Base-by-base conservation (phyloP, 2,888 invertebrate species). In the Scelioninae gen. 1 region DNA sequence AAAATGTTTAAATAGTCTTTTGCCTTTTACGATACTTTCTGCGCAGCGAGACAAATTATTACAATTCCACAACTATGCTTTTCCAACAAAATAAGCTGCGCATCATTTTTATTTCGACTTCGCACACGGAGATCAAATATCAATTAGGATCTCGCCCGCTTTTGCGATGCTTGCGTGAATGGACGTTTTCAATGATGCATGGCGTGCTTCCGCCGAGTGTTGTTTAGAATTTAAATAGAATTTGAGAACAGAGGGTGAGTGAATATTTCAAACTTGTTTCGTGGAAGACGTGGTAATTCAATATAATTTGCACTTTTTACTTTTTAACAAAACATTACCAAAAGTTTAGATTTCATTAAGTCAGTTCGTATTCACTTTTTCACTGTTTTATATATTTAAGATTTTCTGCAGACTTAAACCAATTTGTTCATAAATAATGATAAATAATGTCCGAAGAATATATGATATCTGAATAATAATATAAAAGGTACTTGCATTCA, bases 171-270 rank as follows among this genome's bases (percentile, higher is more conserved):
- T 16, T 38, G 15, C 65, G 38, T 65, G 51, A 65, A 65, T 51
- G 65, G 49, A 34, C 34, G 40, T 10, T 13, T 29, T 38, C 66
- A 68, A 55, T 68, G 53, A 68, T 68, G 38, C 55, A 68, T 68
- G 31, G 5, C 66, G 16, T 29, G 40, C 31, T 55, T 31, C 43
- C 55, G 29, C n/a, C 9, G 31, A 45, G 11, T 34, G 43, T 53
- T 53, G 66, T 68, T 55, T 53, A 68, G 66, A 68, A 68, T 68
- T 53, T 53, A 68, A 68, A 68, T 68, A 68, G 66, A 68, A 55
- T 68, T 68, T 68, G 31, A 68, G 51, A 65, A 40, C 38, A 51
- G 38, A 38, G n/a, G 47, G 5, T 16, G 31, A n/a, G 16, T 65
- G 23, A 34, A 65, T 65, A 65, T 51, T 65, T 51, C 38, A 51